Base-by-base conservation (phyloP, 2,797 vertebrate genomes). In the Pitangus sulphuratus region DNA sequence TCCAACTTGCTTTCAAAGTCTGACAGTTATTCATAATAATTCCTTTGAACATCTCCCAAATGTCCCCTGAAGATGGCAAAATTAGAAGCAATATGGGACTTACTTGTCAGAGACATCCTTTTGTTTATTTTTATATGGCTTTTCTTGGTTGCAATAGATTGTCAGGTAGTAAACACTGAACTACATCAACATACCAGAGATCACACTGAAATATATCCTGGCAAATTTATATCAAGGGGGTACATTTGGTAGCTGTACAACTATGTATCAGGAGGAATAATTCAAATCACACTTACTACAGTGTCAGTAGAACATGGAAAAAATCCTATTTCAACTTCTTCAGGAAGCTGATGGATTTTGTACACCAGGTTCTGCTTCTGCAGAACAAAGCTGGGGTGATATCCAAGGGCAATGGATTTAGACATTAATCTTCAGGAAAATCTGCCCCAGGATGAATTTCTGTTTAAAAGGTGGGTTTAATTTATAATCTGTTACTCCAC, bases 401-500 rank as follows among this genome's bases (percentile, higher is more conserved):
- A 79, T 35, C 21, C 24, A 64, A 64, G 33, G 48, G 61, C 53
- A 89, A 83, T 33, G 20, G n/a, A 85, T 83, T 78, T 60, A 77
- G 45, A 85, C 3, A 2, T 60, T 71, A 83, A 81, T 78, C 76
- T 92, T 91, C 51, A 82, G 31, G 17, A 81, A 94, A 86, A 69
- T 72, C 54, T 94, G 28, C 22, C 39, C 50, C 71, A 70, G 54
- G 17, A 92, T 2, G 5, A 42, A 47, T 66, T 78, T 72, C 44
- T 72, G 76, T 74, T 86, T 86, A 72, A 93, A 91, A 90, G 16
- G 18, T 44, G n/a, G 9, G 22, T 91, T 93, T 74, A 72, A 92
- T 84, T 84, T 79, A 68, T 44, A 70, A 64, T 58, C 58, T 92
- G 15, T 57, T 50, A 87, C 50, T 71, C 68, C 42, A 68, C 12